Base-by-base conservation (phyloP, 2,113 vertebrate genomes). In the Ctenomys sociabilis region DNA sequence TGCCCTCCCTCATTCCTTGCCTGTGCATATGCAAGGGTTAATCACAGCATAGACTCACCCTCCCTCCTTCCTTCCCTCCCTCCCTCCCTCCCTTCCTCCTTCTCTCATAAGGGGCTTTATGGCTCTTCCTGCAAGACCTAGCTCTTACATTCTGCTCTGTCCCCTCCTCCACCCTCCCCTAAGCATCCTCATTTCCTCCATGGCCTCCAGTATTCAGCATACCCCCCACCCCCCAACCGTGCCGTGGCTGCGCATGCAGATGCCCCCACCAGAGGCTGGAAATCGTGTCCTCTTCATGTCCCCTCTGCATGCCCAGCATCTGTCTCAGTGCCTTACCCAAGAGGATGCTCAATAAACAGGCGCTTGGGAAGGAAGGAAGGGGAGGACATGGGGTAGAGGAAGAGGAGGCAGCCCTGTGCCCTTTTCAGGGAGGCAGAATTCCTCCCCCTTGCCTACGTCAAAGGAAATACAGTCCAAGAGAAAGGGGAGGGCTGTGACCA, bases 171-270 rank as follows among this genome's bases (percentile, higher is more conserved):
- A 9, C 1, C 37, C 45, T 40, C 16, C n/a, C 49, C 24, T 35
- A 3, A 26, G 40, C 5, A 2, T 40, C 64, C 12, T 11, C 37
- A 0, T 8, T 12, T 32, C 35, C 63, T 82, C 59, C 0, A 0
- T 2, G 37, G 24, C 77, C 75, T 37, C 63, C 6, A 40, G 1
- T 21, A 59, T 37, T 26, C 17, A 21, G 85, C 35, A 12, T 1
- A 3, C 0, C 3, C 2, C 30, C 30, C 26, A 52, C 73, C 52
- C 40, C 37, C 40, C 49, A 24, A 11, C 6, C 0, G 1, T 21
- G 6, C 81, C 0, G 2, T 17, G 81, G 30, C 35, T 37, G 19
- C 17, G 35, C 26, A 0, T 11, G 2, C 0, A 0, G 22, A 13
- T 8, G 4, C 32, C 77, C 40, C 45, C 30, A 3, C n/a, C 54